Percentiles rank a stretch among this genome's conserved stretches.
These are phyloP conservation scores for Salpingus planirostris DNA, from an alignment of 2,888 invertebrate genomes.

Conservation along the genomic window DNA sequence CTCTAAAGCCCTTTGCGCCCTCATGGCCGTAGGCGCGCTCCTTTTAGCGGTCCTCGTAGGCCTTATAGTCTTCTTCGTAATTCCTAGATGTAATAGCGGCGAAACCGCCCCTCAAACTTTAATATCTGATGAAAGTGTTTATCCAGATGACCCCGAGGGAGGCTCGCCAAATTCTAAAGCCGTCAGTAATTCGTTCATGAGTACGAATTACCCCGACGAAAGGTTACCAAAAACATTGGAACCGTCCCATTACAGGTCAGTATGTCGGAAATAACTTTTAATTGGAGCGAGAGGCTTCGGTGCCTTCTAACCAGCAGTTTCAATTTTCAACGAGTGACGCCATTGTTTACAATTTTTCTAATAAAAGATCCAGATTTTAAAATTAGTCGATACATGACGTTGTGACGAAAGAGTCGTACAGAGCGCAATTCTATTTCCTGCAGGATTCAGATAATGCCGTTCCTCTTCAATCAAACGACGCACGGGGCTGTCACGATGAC, in stretches of 20 bases:
- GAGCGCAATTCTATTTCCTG: too few species aligned
- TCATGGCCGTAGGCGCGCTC: slow-evolving; percentile 36
- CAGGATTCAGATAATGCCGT: slow-evolving; percentile 37
- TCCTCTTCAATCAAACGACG: slow-evolving; percentile 41
- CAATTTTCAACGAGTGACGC: slow-evolving; percentile 3
- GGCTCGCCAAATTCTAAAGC: neutral
- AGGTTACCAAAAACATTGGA: slow-evolving; percentile 31
- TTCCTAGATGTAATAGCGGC: slow-evolving; percentile 29
- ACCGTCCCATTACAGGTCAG: slow-evolving; percentile 35
- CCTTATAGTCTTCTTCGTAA: slow-evolving; percentile 34
- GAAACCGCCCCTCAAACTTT: slow-evolving; percentile 7
- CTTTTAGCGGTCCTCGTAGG: slow-evolving; percentile 34
- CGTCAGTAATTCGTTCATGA: neutral
- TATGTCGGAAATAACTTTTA: neutral
- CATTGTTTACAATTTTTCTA: slow-evolving; percentile 7
- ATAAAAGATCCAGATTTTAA: too few species aligned
- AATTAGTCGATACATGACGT: slow-evolving; percentile 1
- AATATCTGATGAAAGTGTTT: neutral
- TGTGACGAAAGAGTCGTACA: too few species aligned
- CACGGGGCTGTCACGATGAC: slow-evolving; percentile 40
- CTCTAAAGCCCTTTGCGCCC: slow-evolving; percentile 33
- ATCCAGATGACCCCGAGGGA: too few species aligned
- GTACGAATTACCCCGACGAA: slow-evolving; percentile 20
- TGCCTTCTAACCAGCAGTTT: too few species aligned
- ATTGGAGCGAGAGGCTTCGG: neutral